A percentile compares a stretch with the other conserved stretches of the same genome.
Conservation (phyloP, 1,140 invertebrate genomes). For the Ruditapes philippinarum region DNA sequence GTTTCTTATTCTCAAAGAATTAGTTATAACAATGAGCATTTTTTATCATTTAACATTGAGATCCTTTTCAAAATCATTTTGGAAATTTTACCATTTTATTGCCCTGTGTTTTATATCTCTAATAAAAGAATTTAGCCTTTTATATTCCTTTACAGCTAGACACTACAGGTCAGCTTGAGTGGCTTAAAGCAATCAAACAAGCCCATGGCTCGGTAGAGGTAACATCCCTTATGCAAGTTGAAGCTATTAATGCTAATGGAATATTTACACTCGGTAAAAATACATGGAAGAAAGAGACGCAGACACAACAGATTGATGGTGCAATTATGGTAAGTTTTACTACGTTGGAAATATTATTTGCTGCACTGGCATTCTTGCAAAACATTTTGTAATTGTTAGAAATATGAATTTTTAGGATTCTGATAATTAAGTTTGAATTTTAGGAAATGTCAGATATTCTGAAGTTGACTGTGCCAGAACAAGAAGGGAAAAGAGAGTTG, state of each 20-base stretch:
- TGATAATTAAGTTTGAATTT: neutral
- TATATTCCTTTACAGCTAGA: constrained; percentile 67
- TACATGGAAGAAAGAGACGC: neutral
- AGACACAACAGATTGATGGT: neutral
- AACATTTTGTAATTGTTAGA: too few species aligned
- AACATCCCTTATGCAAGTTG: constrained; percentile 81
- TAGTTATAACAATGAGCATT: too few species aligned
- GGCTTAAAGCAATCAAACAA: constrained; percentile 81
- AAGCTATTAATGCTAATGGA: constrained; percentile 80
- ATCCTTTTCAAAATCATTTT: too few species aligned
- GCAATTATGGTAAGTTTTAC: neutral
- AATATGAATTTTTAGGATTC: too few species aligned
- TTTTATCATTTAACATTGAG: too few species aligned
- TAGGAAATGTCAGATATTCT: constrained; percentile 38
- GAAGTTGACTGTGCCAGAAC: constrained; percentile 64
- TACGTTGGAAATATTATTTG: too few species aligned
- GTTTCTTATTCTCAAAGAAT: too few species aligned
- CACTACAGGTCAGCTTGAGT: constrained; percentile 76
- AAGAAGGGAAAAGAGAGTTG: constrained; percentile 11
- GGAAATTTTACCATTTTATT: too few species aligned
- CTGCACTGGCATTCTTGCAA: too few species aligned
- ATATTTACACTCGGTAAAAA: constrained; percentile 77
- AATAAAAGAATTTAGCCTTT: too few species aligned
- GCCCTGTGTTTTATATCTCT: too few species aligned
- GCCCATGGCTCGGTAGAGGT: constrained; percentile 84